Evolutionary conservation across 1,140 invertebrate genomes (phyloP).

Genomic region (Pemphigus obesinymphae): DNA sequence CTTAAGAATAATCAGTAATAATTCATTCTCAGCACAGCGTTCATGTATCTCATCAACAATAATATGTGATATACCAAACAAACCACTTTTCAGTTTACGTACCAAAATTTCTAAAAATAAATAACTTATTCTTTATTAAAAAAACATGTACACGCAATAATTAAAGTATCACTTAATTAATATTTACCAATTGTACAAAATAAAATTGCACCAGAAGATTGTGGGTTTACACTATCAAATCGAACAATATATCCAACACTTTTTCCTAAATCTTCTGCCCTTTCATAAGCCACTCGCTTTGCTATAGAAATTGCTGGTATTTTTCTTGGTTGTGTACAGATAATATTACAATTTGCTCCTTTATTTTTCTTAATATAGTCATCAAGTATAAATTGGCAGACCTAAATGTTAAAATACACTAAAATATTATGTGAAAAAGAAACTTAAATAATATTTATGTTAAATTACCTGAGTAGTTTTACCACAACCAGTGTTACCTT

Average conservation of each 20-base stretch:
- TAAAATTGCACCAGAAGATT: constrained; percentile 87
- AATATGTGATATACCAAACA: constrained; percentile 83
- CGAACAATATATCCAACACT: constrained; percentile 85
- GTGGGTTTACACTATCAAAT: constrained; percentile 81
- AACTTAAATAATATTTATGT: not conserved
- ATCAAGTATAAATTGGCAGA: constrained; percentile 94
- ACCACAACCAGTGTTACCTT: constrained; percentile 78
- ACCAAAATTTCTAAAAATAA: constrained; percentile 68
- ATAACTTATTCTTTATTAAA: not conserved
- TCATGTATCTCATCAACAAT: constrained; percentile 98
- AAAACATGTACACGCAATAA: not conserved
- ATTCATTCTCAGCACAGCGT: constrained; percentile 93
- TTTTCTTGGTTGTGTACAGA: constrained; percentile 88
- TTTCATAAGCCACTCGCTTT: constrained; percentile 80
- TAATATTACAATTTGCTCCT: constrained; percentile 78
- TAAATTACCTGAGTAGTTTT: constrained; percentile 75
- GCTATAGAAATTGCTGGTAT: constrained; percentile 92
- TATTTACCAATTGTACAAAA: constrained; percentile 84
- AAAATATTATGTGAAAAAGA: not conserved
- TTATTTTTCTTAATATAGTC: constrained; percentile 81
- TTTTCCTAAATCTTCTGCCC: constrained; percentile 78
- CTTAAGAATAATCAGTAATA: constrained; percentile 85
- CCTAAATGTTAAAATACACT: constrained; percentile 54
- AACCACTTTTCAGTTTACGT: constrained; percentile 79
- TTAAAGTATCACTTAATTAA: too few relatives aligned